Conservation (phyloP, 2,113 vertebrate genomes). For the Trochalopteron elliotii region DNA sequence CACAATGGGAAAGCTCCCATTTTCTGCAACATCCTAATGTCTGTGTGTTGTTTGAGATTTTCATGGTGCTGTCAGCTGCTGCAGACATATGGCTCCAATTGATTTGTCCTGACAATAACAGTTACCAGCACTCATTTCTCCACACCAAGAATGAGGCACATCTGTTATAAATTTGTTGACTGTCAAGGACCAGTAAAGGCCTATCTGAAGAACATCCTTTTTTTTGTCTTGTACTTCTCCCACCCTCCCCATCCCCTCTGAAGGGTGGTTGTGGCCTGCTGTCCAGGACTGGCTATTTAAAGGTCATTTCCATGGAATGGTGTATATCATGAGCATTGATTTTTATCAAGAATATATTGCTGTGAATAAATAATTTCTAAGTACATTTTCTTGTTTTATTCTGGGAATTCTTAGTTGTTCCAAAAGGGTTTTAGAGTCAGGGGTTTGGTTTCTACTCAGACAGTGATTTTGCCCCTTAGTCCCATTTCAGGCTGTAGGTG, state of each 20-base stretch:
- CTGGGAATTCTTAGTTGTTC: neutral
- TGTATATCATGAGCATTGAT: neutral
- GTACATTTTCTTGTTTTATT: neutral
- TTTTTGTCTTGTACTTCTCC: neutral
- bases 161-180: slow-evolving; percentile 80
- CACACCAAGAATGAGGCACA: slow-evolving; percentile 73
- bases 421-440: neutral
- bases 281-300: neutral
- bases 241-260: neutral
- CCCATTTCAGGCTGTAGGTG: neutral
- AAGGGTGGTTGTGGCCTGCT: neutral
- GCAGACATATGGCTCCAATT: slow-evolving; percentile 64
- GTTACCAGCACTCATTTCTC: slow-evolving; percentile 71
- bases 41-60: slow-evolving; percentile 35
- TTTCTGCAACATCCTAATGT: slow-evolving; percentile 25
- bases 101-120: slow-evolving; percentile 64
- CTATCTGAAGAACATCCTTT: slow-evolving; percentile 32
- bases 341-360: neutral
- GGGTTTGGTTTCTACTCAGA: neutral
- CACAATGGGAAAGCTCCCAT: neutral
- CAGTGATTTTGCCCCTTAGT: neutral
- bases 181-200: slow-evolving; percentile 77
- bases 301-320: neutral
- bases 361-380: neutral
- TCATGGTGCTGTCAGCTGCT: slow-evolving; percentile 54